Conservation (phyloP, 2,113 vertebrate species). For the Gymnobelideus leadbeateri region DNA sequence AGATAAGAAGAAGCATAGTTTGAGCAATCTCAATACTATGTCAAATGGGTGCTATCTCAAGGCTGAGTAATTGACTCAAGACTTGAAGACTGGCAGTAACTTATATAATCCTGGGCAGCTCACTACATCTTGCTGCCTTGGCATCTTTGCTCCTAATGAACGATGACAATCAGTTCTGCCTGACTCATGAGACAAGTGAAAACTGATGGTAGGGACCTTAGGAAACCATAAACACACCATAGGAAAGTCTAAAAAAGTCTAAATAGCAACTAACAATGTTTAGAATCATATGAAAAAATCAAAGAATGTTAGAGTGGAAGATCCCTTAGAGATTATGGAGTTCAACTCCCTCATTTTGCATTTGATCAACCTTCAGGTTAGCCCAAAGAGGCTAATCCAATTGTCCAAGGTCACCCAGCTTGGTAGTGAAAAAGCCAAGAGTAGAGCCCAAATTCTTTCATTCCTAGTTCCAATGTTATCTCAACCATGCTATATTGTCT, state of each 20-base stretch:
- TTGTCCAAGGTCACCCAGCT: background rate
- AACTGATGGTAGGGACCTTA: background rate
- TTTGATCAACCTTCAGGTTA: background rate
- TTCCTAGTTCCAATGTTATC: background rate
- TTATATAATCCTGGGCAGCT: background rate
- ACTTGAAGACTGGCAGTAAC: background rate
- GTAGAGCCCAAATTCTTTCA: background rate
- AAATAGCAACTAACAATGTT: background rate
- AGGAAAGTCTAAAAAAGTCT: background rate
- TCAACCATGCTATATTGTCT: background rate
- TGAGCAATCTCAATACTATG: background rate
- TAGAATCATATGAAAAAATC: background rate
- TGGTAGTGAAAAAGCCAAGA: background rate
- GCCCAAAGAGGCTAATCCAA: background rate
- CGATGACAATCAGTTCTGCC: background rate
- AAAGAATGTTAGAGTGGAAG: background rate
- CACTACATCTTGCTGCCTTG: background rate
- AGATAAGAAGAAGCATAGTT: background rate
- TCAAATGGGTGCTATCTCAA: background rate
- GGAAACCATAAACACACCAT: background rate
- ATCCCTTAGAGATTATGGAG: background rate
- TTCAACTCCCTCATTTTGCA: background rate
- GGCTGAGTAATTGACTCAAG: background rate
- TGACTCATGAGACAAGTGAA: background rate
- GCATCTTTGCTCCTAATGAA: background rate